Conservation (phyloP, 2,797 vertebrate genomes). For the Enteromius treurensis region DNA sequence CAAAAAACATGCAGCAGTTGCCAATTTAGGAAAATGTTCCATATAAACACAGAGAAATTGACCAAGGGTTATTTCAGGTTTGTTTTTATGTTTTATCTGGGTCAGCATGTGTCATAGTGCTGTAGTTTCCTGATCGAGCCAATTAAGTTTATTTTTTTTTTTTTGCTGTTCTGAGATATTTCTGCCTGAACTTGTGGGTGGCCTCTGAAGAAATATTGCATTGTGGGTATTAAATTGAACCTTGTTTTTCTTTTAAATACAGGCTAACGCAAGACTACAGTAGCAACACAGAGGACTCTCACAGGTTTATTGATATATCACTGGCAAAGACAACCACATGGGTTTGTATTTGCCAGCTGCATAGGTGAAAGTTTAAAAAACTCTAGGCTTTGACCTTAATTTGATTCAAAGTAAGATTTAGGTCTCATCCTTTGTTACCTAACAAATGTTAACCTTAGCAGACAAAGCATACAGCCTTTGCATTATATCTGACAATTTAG, state of each 20-base stretch:
- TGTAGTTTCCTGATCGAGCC: conserved; percentile 10
- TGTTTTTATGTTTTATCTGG: conserved; percentile 6
- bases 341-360: neutral
- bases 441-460: neutral
- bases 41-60: neutral
- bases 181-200: neutral
- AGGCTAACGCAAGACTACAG: neutral
- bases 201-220: neutral
- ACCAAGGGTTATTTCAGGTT: neutral
- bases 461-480: neutral
- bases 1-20: neutral
- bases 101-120: neutral
- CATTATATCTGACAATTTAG: neutral
- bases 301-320: neutral
- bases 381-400: neutral
- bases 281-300: neutral
- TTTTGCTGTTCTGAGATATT: conserved; percentile 26
- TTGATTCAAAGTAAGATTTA: neutral
- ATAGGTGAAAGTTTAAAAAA: neutral
- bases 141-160: conserved; percentile 32
- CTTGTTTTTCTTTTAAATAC: neutral
- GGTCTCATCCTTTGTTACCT: neutral
- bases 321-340: neutral
- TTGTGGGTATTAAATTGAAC: neutral
- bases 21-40: too few relatives aligned